Base-by-base conservation (phyloP, 2,113 vertebrate genomes). In the Paralichthys olivaceus region DNA sequence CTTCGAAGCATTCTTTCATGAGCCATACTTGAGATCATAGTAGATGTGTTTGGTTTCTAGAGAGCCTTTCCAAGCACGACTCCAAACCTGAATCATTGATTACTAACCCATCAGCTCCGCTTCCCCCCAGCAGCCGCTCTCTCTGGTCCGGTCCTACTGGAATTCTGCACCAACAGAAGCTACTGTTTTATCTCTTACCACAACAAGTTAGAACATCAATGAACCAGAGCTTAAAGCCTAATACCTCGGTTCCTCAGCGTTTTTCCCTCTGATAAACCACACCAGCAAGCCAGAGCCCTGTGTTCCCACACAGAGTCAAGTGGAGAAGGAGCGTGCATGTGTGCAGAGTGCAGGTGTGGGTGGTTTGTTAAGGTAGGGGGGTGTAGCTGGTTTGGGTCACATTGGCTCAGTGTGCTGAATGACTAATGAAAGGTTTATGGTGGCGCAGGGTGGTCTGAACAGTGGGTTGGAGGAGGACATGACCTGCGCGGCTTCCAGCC, bases 131-230 rank as follows among this genome's bases (percentile, higher is more conserved):
- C 83, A 59, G 61, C 86, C 75, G 69, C 72, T 72, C 74, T 32
- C 76, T 61, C 47, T n/a, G 56, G 71, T 68, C 65, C 60, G 17
- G 29, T 68, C 82, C 73, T 64, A 59, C 17, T 87, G 83, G 81
- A 81, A 81, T 87, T 75, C 55, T 55, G 26, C 70, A 60, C 68
- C 37, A 56, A 66, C 64, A 74, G 58, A 70, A 83, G 76, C 61
- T 19, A 29, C 72, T 4, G 8, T 84, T 84, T 88, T 81, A 85
- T 88, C 87, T 90, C 83, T 61, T 29, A 80, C 68, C 75, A 84
- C 77, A 89, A 86, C 77, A 87, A 87, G 79, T 81, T 84, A 75
- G 77, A 88, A 90, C 87, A 84, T 93, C 90, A 91, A 87, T 85
- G 84, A 83, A 81, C n/a, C 64, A 58, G 61, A 84, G 84, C 81